These are phyloP conservation scores for Corythornis vintsioides DNA, from an alignment of 2,113 vertebrate species.

Conservation along the genomic window DNA sequence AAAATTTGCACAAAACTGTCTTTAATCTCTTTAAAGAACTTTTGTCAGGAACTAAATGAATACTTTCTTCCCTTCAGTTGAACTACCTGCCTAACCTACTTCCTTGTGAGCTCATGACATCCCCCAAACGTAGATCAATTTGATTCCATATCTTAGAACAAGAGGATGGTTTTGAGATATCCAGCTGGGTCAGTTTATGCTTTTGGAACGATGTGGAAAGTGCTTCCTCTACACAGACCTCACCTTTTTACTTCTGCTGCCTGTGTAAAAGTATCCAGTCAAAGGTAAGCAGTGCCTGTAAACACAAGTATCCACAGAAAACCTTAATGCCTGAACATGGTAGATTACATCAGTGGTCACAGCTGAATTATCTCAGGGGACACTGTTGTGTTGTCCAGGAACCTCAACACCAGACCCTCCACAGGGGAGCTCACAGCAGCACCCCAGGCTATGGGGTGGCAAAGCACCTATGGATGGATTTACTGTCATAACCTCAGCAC, in stretches of 20 bases:
- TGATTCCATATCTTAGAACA: background rate
- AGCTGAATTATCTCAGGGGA: background rate
- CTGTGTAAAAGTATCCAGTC: background rate
- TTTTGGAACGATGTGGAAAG: background rate
- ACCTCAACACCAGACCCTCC: background rate
- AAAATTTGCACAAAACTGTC: background rate
- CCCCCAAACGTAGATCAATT: background rate
- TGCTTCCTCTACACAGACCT: background rate
- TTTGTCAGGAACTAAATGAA: background rate
- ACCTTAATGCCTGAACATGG: background rate
- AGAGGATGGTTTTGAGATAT: background rate
- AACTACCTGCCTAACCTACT: background rate
- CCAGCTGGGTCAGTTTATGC: background rate
- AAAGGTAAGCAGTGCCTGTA: background rate
- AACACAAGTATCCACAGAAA: background rate
- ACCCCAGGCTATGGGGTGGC: background rate
- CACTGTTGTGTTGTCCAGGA: no score
- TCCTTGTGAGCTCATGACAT: slow-evolving; percentile 10
- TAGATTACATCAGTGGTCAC: background rate
- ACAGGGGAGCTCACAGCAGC: background rate
- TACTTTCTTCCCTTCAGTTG: background rate
- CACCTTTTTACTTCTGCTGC: background rate
- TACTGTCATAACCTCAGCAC: background rate
- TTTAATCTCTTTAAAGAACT: slow-evolving; percentile 16
- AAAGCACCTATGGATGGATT: accelerated